Conservation (phyloP, 2,888 invertebrate species). For the Hipparchia semele region DNA sequence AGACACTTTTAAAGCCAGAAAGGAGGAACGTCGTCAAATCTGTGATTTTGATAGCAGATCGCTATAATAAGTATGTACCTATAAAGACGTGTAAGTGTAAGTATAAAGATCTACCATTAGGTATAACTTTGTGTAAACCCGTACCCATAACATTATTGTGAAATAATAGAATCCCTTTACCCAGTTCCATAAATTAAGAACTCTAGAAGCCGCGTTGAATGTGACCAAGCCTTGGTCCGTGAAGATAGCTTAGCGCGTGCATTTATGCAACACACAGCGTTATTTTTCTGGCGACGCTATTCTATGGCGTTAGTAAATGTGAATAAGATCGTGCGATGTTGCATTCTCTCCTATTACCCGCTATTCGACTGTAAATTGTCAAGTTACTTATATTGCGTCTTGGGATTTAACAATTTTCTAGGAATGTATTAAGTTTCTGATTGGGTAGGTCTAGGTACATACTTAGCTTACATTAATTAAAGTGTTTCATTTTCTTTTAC, state of each 20-base stretch:
- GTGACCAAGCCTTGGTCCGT: constrained; percentile 46
- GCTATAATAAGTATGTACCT: too few species aligned
- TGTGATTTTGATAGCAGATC: too few species aligned
- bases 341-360: constrained; percentile 28
- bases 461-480: background rate
- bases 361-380: constrained; percentile 20
- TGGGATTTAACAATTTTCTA: background rate
- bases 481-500: background rate
- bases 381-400: constrained; percentile 9
- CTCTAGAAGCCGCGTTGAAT: background rate
- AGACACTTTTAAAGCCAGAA: too few species aligned
- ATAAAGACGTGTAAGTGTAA: too few species aligned
- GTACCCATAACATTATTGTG: too few species aligned
- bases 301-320: constrained; percentile 43
- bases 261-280: constrained; percentile 53
- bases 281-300: constrained; percentile 45
- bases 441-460: background rate
- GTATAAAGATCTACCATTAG: too few species aligned
- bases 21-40: too few species aligned
- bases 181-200: too few species aligned
- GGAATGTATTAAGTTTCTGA: background rate
- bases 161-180: too few species aligned
- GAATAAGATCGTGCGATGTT: constrained; percentile 36
- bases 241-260: constrained; percentile 52
- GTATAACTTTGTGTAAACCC: too few species aligned